A percentile compares a stretch with the other conserved stretches of the same genome.
phyloP scores from a whole-genome alignment of 1,140 invertebrate species.

The Chelonus insularis region DNA sequence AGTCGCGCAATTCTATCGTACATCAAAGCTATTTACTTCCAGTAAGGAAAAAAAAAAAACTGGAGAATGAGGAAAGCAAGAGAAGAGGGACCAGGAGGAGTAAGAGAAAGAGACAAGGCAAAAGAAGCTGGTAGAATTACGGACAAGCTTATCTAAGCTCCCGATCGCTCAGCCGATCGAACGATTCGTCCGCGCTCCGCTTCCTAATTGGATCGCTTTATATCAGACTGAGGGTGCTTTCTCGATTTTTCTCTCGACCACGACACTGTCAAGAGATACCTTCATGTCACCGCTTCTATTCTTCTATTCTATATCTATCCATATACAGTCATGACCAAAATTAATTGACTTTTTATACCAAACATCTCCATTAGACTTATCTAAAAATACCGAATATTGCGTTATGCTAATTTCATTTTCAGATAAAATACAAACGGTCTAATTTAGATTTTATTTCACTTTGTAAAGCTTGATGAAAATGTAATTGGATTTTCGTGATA shows the following conservation, averaged over 20 bases:
- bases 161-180: conserved; percentile 35
- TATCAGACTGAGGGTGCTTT: conserved; percentile 29
- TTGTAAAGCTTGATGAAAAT: no score
- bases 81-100: neutral
- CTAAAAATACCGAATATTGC: neutral
- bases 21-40: conserved; percentile 39
- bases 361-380: no score
- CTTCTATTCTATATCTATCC: neutral
- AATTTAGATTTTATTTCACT: no score
- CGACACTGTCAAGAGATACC: neutral
- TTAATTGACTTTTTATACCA: no score
- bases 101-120: neutral
- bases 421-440: no score
- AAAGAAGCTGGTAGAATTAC: neutral
- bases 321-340: neutral
- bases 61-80: neutral
- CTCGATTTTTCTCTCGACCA: conserved; percentile 3
- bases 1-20: conserved; percentile 23
- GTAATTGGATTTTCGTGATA: no score
- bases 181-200: conserved; percentile 46
- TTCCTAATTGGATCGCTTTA: conserved; percentile 52
- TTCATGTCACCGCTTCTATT: neutral
- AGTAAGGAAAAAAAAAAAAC: neutral
- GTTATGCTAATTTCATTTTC: neutral
- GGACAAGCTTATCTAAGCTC: conserved; percentile 37